These are phyloP conservation scores for Aporophyla nigra DNA, from an alignment of 2,888 invertebrate genomes.

Conservation along the genomic window DNA sequence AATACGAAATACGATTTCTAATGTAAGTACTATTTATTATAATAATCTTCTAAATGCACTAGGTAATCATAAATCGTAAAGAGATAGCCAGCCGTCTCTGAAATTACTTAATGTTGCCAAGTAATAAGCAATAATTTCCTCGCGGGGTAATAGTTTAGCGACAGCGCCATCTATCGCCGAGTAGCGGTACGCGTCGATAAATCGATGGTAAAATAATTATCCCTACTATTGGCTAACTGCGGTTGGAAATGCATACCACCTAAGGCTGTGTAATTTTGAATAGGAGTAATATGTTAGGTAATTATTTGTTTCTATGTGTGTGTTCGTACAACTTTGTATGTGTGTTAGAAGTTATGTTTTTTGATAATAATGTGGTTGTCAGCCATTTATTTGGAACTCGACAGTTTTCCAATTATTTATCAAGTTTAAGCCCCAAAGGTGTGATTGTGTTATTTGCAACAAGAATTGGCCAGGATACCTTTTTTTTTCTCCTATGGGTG, in stretches of 20 bases:
- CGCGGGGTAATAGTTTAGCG: constrained; percentile 61
- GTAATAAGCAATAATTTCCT: constrained; percentile 70
- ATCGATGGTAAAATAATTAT: constrained; percentile 79
- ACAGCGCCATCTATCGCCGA: constrained; percentile 85
- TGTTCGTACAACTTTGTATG: neutral
- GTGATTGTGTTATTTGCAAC: neutral
- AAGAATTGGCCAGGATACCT: neutral
- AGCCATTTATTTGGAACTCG: constrained; percentile 21
- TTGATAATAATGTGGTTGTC: constrained; percentile 28
- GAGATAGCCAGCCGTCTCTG: constrained; percentile 54
- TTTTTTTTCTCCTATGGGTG: neutral
- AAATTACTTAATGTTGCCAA: constrained; percentile 65
- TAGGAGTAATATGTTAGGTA: constrained; percentile 61
- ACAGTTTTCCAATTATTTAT: neutral
- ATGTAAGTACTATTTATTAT: constrained; percentile 33
- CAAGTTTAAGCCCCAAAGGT: neutral
- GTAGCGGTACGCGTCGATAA: constrained; percentile 78
- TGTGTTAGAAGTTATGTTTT: constrained; percentile 23
- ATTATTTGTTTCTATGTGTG: constrained; percentile 52
- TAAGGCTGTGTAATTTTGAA: constrained; percentile 78
- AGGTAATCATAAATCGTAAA: constrained; percentile 53
- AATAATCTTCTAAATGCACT: constrained; percentile 53
- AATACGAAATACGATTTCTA: constrained; percentile 17
- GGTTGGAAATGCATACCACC: constrained; percentile 61
- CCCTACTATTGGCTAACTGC: constrained; percentile 60